These are phyloP conservation scores for Pseudomugil tenellus DNA, from an alignment of 2,797 vertebrate species.

Conservation along the genomic window DNA sequence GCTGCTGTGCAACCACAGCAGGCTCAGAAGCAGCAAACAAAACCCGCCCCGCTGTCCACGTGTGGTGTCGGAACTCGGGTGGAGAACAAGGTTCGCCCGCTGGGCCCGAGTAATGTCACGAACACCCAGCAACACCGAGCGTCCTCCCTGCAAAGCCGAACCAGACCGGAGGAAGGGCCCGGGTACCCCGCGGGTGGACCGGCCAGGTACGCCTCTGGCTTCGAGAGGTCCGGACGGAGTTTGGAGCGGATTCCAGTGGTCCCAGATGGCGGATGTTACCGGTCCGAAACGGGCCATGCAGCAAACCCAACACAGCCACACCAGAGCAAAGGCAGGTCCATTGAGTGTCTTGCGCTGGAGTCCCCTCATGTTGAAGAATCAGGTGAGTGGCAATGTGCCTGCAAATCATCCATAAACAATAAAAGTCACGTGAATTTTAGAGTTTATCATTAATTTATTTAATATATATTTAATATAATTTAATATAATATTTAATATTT, in stretches of 20 bases:
- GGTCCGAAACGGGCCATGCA: constrained; percentile 52
- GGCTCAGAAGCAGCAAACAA: constrained; percentile 44
- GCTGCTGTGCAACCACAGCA: constrained; percentile 59
- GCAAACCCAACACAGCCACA: constrained; percentile 57
- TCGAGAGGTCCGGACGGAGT: constrained; percentile 75
- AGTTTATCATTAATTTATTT: too few relatives aligned
- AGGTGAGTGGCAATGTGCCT: constrained; percentile 44
- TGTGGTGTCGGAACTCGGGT: constrained; percentile 56
- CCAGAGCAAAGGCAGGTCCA: constrained; percentile 71
- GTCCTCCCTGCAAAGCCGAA: constrained; percentile 63
- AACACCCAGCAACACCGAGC: constrained; percentile 75
- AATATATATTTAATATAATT: too few relatives aligned
- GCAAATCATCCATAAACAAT: too few relatives aligned
- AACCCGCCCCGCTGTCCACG: constrained; percentile 55
- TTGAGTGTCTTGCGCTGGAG: constrained; percentile 81
- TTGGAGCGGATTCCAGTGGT: constrained; percentile 57
- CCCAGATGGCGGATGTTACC: constrained; percentile 56
- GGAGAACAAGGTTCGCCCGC: constrained; percentile 81
- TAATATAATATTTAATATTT: too few relatives aligned
- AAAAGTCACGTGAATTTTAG: too few relatives aligned
- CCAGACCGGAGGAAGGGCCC: constrained; percentile 59
- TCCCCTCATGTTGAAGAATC: constrained; percentile 67
- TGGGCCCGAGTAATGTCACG: constrained; percentile 79
- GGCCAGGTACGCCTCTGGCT: constrained; percentile 59
- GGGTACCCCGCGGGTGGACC: constrained; percentile 56